Evolutionary conservation across 2,113 vertebrate species (phyloP), one percentile per base, ranked within the genome.

Genomic region (Phylloscopus trochilus): DNA sequence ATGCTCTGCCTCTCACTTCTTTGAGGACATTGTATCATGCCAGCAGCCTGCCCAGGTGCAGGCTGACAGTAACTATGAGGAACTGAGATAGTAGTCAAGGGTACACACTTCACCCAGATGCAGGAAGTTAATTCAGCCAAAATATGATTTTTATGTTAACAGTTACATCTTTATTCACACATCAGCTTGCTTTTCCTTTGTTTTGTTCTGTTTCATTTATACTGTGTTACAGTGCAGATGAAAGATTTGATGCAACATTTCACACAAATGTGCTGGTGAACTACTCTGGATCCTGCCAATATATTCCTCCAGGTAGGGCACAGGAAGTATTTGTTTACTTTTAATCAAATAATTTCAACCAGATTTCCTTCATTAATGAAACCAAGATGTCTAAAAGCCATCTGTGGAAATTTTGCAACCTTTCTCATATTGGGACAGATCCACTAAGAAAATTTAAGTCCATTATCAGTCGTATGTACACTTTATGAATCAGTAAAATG

Each of bases 221-320:
- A 79, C 28, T 96, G 12, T 81, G n/a, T 95, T 96, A 74, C 69
- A 99, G 99, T 95, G 99, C 98, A 9, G 99, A 99, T 88, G 99
- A 99, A 97, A 98, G 98, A 96, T 99, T 99, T 93, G 98, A 99
- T 92, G 98, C 98, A 5, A 99, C 98, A 7, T 99, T 99, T 97
- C 99, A 99, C 90, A 99, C 98, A 41, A 99, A 99, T 67, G 99
- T 99, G 80, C 92, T 99, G 91, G 99, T 99, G 89, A 99, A 99
- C 94, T 97, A 98, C 21, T 97, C 98, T 68, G 99, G 99, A 87
- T 89, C 98, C 73, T 99, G 99, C 91, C 99, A 99, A 92, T 99
- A 99, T 94, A 98, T 99, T 81, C 99, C 99, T 94, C 99, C 99
- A 98, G 99, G 99, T 99, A 96, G 95, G 95, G n/a, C 27, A 69